Evolutionary conservation across 2,797 vertebrate genomes (phyloP), one percentile per base, ranked within the genome.

Genomic region (Microctenopoma lineatum): DNA sequence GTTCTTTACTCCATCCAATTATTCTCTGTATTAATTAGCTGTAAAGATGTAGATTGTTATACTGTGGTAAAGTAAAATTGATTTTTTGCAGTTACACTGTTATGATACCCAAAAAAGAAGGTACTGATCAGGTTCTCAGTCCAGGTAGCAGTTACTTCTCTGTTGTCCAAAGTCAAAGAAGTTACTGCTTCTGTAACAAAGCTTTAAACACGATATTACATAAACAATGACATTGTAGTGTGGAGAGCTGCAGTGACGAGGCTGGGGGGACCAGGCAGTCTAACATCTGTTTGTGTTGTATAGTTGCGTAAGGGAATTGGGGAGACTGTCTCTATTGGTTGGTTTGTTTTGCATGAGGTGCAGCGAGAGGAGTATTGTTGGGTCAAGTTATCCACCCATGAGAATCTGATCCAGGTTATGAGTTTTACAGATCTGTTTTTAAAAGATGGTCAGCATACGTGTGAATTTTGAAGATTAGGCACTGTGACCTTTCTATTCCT

Each of bases 291-390:
- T 66, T 55, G 8, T 39, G 58, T 58, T 59, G 16, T 47, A 16
- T 39, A 15, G 8, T 51, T 50, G 36, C 11, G 3, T 38, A 3
- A 34, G 47, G 10, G 42, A 7, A 9, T 63, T 27, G 16, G 3
- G 41, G 3, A 52, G 18, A 3, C 9, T 61, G 9, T 68, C 9
- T 26, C 9, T 34, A 65, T 36, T 60, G 56, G 62, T 36, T 60
- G 56, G 62, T 53, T 59, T 64, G 18, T 32, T 14, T 46, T 41
- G n/a, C 0, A 14, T 41, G 21, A n/a, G 46, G 21, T 11, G 7
- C 14, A 55, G 25, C 4, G 3, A 25, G 16, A 34, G n/a, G 5
- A 32, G 48, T 12, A n/a, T 14, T 2, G 29, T 34, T 11, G 15
- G 36, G n/a, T 13, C 2, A 42, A 27, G 29, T 44, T 13, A 42